Percentiles rank a stretch among this genome's conserved stretches.
phyloP scores from a whole-genome alignment of 2,113 vertebrate genomes.

The Caretta caretta region DNA sequence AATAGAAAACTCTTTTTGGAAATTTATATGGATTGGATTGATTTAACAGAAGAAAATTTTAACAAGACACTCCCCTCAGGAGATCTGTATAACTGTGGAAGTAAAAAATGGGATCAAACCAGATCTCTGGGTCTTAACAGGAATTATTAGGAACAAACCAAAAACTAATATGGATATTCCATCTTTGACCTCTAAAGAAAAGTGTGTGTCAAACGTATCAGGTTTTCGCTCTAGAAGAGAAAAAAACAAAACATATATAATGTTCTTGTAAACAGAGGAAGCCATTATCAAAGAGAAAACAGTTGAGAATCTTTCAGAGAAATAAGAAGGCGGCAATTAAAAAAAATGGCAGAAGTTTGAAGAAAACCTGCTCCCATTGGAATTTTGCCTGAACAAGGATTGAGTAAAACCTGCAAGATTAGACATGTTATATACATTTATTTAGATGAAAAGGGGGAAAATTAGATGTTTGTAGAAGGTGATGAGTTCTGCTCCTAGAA shows the following conservation, averaged over 20 bases:
- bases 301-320: not conserved
- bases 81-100: not conserved
- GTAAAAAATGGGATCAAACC: not conserved
- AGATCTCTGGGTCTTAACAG: not conserved
- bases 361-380: not conserved
- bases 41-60: not conserved
- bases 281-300: not conserved
- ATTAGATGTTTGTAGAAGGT: not conserved
- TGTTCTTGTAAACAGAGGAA: not conserved
- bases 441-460: not conserved
- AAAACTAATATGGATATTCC: not conserved
- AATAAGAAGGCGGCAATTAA: not conserved
- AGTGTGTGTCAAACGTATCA: not conserved
- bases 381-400: not conserved
- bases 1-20: too few species aligned
- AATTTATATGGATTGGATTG: not conserved
- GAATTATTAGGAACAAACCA: not conserved
- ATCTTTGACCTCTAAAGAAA: not conserved
- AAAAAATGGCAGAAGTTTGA: not conserved
- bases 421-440: not conserved
- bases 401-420: not conserved
- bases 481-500: not conserved
- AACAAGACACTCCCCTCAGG: too few species aligned
- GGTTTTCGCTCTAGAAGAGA: not conserved
- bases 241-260: not conserved